Evolutionary conservation across 1,140 invertebrate species (phyloP).

Genomic region (Mactra quadrangularis): DNA sequence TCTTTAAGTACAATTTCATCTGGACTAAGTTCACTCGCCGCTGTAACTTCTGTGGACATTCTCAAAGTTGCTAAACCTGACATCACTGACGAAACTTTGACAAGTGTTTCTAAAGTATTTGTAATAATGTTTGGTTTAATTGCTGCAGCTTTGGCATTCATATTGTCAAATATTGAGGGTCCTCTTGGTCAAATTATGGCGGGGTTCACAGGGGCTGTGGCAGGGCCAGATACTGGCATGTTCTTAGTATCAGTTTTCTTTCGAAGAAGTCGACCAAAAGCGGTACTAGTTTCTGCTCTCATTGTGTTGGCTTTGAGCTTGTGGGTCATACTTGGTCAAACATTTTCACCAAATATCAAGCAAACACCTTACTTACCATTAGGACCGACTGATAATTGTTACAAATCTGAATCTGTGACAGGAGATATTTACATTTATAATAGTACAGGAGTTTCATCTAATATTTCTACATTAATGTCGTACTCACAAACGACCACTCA

Average conservation of each 20-base stretch:
- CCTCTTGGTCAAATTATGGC: slow-evolving; percentile 2
- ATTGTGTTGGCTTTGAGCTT: not conserved
- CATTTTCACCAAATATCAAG: not conserved
- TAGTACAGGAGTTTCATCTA: not conserved
- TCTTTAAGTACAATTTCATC: slow-evolving; percentile 26
- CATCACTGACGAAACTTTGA: not conserved
- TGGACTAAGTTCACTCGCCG: slow-evolving; percentile 5
- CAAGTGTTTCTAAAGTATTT: slow-evolving; percentile 1
- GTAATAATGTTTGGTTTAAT: slow-evolving; percentile 9
- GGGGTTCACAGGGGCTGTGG: not conserved
- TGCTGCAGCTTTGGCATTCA: not conserved
- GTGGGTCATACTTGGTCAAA: slow-evolving; percentile 15
- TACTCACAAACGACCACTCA: not conserved
- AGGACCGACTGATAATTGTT: not conserved
- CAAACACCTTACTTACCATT: slow-evolving; percentile 2
- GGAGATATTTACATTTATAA: not conserved
- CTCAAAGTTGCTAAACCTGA: not conserved
- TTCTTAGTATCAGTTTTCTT: slow-evolving; percentile 8
- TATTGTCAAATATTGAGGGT: slow-evolving; percentile 9
- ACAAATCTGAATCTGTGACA: not conserved
- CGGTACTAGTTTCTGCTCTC: not conserved
- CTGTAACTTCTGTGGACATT: not conserved
- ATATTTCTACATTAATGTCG: not conserved
- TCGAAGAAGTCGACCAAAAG: not conserved
- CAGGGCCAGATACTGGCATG: slow-evolving; percentile 7